Base-by-base conservation (phyloP, 2,797 vertebrate genomes). In the Labroides dimidiatus region DNA sequence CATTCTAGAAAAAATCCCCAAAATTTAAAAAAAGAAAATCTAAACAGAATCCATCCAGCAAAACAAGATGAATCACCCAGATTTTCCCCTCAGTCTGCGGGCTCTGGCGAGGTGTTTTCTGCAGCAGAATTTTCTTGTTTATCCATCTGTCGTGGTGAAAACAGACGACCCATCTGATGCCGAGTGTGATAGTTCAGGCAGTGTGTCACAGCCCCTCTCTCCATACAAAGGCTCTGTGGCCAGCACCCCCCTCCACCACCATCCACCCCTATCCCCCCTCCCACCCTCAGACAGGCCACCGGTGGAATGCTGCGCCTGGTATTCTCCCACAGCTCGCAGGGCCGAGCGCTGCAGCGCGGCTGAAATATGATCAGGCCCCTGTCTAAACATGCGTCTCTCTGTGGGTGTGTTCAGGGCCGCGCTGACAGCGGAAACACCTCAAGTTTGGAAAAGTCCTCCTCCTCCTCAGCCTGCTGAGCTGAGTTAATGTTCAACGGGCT, bases 221-320 rank as follows among this genome's bases (percentile, higher is more conserved):
- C 69, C 80, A 83, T 61, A 87, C 87, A 86, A 87, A 91, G 84
- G 78, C 63, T 77, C 82, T 64, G 24, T 76, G 81, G 69, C 67
- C 77, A 23, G 54, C 48, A 17, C 49, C 24, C 15, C 27, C 21
- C n/a, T n/a, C n/a, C n/a, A n/a, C n/a, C n/a, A n/a, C n/a, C n/a
- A n/a, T n/a, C n/a, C n/a, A n/a, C n/a, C n/a, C n/a, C n/a, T n/a
- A n/a, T n/a, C n/a, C n/a, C 6, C 15, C 24, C 72, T 87, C 86
- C 84, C 84, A 69, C 80, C 82, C 82, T 64, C 78, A 88, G 83
- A 85, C 80, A 63, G 81, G 72, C 83, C 67, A 78, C 84, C 16
- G 73, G 86, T 87, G 92, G 91, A 91, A 93, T 92, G 90, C 86
- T 80, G 87, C 65, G 92, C 89, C 81, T 91, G 90, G 89, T 91